Base-by-base conservation (phyloP, 2,113 vertebrate genomes). In the Cheirogaleus medius region DNA sequence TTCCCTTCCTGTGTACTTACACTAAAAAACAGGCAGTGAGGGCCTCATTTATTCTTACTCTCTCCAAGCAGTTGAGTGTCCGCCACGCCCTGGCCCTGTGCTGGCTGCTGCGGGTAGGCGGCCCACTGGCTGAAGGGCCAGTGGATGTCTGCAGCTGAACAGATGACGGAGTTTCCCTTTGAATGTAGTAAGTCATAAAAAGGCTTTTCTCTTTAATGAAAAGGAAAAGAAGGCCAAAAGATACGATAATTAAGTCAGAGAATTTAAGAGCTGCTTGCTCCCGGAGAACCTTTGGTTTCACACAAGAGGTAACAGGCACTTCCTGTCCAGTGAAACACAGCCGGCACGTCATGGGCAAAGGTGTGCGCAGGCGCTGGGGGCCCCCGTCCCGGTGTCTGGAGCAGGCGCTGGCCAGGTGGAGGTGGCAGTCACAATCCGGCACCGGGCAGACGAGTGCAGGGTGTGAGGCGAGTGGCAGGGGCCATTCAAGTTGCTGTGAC, bases 381-480 rank as follows among this genome's bases (percentile, higher is more conserved):
- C 20, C n/a, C 58, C 37, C 44, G 68, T 37, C 37, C 17, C 73
- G 60, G 25, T 37, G 27, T 66, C 68, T 5, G 1, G 37, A 25
- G 18, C 68, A 66, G 86, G n/a, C 0, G 6, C n/a, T 27, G 18
- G 27, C 39, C 9, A 54, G 37, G 58, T 47, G 18, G 32, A 15
- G 42, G 17, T 29, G 49, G 21, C 42, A 1, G 54, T 37, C 14
- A 69, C 47, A 23, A 6, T 44, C n/a, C 15, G n/a, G 44, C 6
- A 4, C 1, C 2, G 29, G 32, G 17, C 8, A 29, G 12, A 23
- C 42, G 0, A 3, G 12, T 3, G 8, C n/a, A 4, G 69, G 11
- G 12, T 42, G 13, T 2, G 42, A 32, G 32, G 74, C 13, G 64
- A 34, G 32, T 39, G 60, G 34, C 34, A n/a, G 49, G 64, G 15